Conservation (phyloP, 1,140 invertebrate genomes). For the Camponotus floridanus region DNA sequence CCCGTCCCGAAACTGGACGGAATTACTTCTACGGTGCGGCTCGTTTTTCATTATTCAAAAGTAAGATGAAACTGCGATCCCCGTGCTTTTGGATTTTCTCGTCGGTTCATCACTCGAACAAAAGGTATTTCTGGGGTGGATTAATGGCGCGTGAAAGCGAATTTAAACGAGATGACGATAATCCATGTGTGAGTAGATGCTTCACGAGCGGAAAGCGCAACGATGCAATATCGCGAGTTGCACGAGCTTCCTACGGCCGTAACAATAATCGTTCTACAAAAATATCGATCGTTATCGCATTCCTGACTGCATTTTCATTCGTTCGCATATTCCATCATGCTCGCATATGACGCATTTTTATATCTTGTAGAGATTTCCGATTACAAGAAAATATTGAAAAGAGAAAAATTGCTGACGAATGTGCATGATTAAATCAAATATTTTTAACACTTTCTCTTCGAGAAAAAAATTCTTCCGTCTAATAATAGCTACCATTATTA, state of each 20-base stretch:
- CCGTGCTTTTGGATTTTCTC: neutral
- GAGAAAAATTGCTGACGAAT: neutral
- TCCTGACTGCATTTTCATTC: neutral
- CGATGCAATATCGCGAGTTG: neutral
- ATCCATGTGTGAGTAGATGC: neutral
- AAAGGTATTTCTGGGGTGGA: neutral
- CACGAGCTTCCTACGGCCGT: neutral
- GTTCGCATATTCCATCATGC: neutral
- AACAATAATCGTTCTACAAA: constrained; percentile 25
- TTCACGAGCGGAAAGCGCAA: neutral
- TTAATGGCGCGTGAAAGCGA: constrained; percentile 58
- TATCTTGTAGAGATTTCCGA: neutral
- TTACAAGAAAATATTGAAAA: neutral
- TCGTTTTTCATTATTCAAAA: constrained; percentile 40
- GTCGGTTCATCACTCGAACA: neutral
- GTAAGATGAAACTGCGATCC: constrained; percentile 25
- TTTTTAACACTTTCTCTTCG: neutral
- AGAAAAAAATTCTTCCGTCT: neutral
- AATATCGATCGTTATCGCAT: neutral
- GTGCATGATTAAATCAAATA: neutral
- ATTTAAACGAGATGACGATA: constrained; percentile 55
- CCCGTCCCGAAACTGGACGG: constrained; percentile 19
- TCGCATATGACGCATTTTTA: neutral
- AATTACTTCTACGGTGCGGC: constrained; percentile 8
- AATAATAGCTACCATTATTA: neutral